Evolutionary conservation across 2,113 vertebrate genomes (phyloP).

Genomic region (Nothocercus julius): DNA sequence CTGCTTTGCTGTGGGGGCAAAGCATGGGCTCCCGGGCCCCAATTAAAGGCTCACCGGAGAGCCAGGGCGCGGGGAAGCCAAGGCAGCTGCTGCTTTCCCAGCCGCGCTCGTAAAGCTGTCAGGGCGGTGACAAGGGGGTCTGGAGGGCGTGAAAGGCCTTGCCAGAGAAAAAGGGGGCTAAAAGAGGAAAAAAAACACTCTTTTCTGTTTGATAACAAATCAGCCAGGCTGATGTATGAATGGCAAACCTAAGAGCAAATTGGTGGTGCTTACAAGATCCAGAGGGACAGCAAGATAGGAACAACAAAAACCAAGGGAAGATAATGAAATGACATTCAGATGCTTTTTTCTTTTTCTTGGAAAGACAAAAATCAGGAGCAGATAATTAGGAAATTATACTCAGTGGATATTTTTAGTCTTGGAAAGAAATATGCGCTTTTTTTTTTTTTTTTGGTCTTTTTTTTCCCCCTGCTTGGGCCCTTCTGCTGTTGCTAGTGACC

Average conservation of each 20-base stretch:
- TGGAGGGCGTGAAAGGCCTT: conserved; percentile 74
- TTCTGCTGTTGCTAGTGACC: neutral
- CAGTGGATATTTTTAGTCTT: neutral
- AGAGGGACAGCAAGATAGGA: conserved; percentile 49
- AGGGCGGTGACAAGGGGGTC: conserved; percentile 74
- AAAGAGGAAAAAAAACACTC: neutral
- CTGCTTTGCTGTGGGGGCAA: conserved; percentile 73
- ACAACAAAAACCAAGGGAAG: conserved; percentile 50
- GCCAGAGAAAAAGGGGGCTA: conserved; percentile 58
- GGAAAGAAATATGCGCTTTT: too few species aligned
- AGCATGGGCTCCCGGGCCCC: conserved; percentile 82
- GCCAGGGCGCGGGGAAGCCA: conserved; percentile 29
- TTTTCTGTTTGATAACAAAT: conserved; percentile 76
- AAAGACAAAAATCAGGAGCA: conserved; percentile 52
- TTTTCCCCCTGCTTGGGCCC: neutral
- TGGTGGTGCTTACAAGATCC: conserved; percentile 70
- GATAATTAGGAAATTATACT: conserved; percentile 53
- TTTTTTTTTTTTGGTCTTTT: neutral
- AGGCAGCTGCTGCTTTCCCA: conserved; percentile 77
- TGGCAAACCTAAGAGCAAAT: conserved; percentile 77
- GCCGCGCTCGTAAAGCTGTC: conserved; percentile 80
- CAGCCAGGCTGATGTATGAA: conserved; percentile 66
- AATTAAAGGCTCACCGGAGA: conserved; percentile 83
- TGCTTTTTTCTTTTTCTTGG: neutral
- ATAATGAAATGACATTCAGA: conserved; percentile 36